These are phyloP conservation scores for Variabilichromis moorii DNA, from an alignment of 2,113 vertebrate genomes.

Conservation along the genomic window DNA sequence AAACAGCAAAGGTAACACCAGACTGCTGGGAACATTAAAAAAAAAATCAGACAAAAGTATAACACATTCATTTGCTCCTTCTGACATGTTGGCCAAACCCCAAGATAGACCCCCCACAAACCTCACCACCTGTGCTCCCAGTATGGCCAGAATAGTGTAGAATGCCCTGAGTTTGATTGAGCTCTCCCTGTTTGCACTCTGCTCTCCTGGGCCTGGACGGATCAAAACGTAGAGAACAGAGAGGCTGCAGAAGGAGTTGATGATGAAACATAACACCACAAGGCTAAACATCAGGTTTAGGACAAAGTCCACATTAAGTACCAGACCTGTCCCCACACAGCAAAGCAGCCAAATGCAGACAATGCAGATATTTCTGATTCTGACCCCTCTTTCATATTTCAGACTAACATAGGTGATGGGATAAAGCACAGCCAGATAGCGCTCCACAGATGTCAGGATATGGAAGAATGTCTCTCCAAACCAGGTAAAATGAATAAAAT, in stretches of 20 bases:
- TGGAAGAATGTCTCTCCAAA: accelerated
- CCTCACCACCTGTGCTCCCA: not conserved
- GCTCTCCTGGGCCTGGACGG: not conserved
- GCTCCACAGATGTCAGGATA: not conserved
- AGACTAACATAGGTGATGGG: accelerated
- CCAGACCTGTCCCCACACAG: not conserved
- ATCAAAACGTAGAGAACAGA: not conserved
- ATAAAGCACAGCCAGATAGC: not conserved
- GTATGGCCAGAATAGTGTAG: not conserved
- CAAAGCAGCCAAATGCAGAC: not conserved
- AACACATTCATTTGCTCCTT: accelerated
- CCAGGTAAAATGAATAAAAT: not conserved
- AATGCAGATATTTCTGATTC: not conserved
- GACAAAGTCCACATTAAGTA: not conserved
- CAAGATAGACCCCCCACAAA: not conserved
- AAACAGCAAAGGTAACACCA: constrained; percentile 20
- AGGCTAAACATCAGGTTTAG: not conserved
- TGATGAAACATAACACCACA: not conserved
- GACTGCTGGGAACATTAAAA: not conserved
- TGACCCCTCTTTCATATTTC: not conserved
- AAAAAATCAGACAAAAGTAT: not conserved
- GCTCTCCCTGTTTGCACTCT: not conserved
- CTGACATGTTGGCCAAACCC: accelerated
- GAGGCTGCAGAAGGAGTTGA: not conserved
- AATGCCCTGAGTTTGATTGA: not conserved